Conservation (phyloP, 2,113 vertebrate genomes). For the Hemibagrus wyckioides region DNA sequence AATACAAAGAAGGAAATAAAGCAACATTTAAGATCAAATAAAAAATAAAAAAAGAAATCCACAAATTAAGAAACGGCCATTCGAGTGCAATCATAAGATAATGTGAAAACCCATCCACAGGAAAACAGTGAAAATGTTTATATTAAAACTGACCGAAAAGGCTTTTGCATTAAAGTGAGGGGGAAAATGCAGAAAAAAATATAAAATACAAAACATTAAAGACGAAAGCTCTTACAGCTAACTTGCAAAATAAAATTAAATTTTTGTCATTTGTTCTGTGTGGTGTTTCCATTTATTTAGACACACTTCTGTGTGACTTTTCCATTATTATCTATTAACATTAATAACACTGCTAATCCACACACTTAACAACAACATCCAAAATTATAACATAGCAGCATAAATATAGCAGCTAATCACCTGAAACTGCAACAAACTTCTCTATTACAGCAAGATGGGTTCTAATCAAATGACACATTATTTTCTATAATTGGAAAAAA, state of each 20-base stretch:
- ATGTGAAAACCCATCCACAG: background rate
- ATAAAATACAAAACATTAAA: background rate
- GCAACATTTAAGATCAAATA: background rate
- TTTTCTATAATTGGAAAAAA: background rate
- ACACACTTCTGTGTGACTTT: background rate
- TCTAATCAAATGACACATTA: background rate
- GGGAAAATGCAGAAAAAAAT: too few species aligned
- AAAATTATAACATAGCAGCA: background rate
- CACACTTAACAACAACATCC: background rate
- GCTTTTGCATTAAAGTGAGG: background rate
- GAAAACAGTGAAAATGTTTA: background rate
- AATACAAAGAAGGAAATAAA: background rate
- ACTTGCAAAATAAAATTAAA: background rate
- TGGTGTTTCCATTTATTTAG: background rate
- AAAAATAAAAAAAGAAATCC: too few species aligned
- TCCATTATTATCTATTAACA: background rate
- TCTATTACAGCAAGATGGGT: background rate
- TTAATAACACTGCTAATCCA: background rate
- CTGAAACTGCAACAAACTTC: background rate
- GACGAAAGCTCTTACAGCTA: background rate
- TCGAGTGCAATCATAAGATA: background rate
- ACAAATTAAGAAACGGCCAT: background rate
- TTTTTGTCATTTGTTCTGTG: background rate
- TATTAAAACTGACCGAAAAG: background rate
- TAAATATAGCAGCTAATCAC: background rate